A percentile compares a stretch with the other conserved stretches of the same genome.
phyloP scores from a whole-genome alignment of 2,113 vertebrate species.

The Grammomys dolichurus region DNA sequence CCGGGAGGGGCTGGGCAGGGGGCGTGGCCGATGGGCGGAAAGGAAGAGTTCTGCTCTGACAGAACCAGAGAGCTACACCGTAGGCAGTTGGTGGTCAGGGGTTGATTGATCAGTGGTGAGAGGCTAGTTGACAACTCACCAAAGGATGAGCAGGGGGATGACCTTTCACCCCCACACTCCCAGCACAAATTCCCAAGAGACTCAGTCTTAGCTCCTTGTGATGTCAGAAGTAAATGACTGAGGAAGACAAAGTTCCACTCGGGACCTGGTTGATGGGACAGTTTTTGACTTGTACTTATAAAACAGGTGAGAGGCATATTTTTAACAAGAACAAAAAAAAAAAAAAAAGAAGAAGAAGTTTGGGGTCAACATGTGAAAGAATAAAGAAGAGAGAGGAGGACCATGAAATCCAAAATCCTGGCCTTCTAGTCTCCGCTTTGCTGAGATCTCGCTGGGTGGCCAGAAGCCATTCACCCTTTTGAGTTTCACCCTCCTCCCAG shows the following conservation, averaged over 20 bases:
- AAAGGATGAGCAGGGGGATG: slow-evolving; percentile 68
- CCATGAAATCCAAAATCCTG: slow-evolving; percentile 28
- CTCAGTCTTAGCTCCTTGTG: slow-evolving; percentile 49
- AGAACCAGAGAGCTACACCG: background rate
- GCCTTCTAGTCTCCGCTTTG: slow-evolving; percentile 49
- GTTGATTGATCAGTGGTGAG: slow-evolving; percentile 78
- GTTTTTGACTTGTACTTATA: slow-evolving; percentile 52
- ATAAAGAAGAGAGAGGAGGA: slow-evolving; percentile 36
- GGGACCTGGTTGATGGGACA: slow-evolving; percentile 31
- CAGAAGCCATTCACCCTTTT: slow-evolving; percentile 52
- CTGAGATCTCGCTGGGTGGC: slow-evolving; percentile 72
- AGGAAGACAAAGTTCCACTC: slow-evolving; percentile 69
- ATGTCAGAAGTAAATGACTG: slow-evolving; percentile 61
- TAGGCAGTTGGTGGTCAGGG: slow-evolving; percentile 14
- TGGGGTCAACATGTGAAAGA: slow-evolving; percentile 41
- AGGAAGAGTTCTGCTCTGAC: slow-evolving; percentile 26
- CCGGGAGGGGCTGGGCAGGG: background rate
- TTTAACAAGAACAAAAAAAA: slow-evolving; percentile 12
- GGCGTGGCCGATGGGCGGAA: slow-evolving; percentile 41
- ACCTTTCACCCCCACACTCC: slow-evolving; percentile 78
- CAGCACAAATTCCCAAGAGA: slow-evolving; percentile 62
- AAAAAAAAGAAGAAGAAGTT: background rate
- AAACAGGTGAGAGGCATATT: slow-evolving; percentile 57
- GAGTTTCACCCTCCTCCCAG: slow-evolving; percentile 48
- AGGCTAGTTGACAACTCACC: slow-evolving; percentile 72